Evolutionary conservation across 2,888 invertebrate genomes (phyloP).

Genomic region (Matsumyia berberina): DNA sequence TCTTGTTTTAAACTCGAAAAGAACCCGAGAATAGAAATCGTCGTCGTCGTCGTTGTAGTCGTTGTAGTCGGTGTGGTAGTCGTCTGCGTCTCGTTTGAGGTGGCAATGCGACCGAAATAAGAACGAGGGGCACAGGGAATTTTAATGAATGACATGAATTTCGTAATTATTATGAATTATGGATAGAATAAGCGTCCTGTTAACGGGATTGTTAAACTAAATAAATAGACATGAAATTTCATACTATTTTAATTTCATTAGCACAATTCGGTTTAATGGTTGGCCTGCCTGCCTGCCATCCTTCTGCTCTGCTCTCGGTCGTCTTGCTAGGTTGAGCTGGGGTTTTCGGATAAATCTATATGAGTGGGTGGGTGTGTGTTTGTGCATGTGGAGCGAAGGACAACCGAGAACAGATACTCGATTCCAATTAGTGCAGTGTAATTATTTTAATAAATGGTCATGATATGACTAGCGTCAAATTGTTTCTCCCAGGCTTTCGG

Average conservation of each 20-base stretch:
- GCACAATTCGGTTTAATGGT: constrained; percentile 74
- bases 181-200: constrained; percentile 75
- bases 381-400: constrained; percentile 29
- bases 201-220: constrained; percentile 76
- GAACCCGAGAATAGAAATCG: constrained; percentile 23
- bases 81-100: not conserved
- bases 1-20: constrained; percentile 27
- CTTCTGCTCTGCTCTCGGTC: not conserved
- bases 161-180: constrained; percentile 76
- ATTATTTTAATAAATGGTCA: constrained; percentile 75
- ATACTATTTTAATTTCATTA: constrained; percentile 77
- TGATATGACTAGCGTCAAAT: constrained; percentile 59
- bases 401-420: constrained; percentile 63
- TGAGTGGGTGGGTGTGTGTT: not conserved
- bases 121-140: constrained; percentile 43
- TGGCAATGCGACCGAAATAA: constrained; percentile 29
- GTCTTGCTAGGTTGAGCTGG: constrained; percentile 8
- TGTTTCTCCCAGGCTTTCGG: constrained; percentile 31
- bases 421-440: constrained; percentile 72
- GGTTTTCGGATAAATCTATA: constrained; percentile 13
- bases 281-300: constrained; percentile 34
- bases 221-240: constrained; percentile 76
- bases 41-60: constrained; percentile 13
- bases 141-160: constrained; percentile 75
- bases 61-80: too few species aligned